Conservation (phyloP, 2,888 invertebrate species). For the Spodoptera littoralis region DNA sequence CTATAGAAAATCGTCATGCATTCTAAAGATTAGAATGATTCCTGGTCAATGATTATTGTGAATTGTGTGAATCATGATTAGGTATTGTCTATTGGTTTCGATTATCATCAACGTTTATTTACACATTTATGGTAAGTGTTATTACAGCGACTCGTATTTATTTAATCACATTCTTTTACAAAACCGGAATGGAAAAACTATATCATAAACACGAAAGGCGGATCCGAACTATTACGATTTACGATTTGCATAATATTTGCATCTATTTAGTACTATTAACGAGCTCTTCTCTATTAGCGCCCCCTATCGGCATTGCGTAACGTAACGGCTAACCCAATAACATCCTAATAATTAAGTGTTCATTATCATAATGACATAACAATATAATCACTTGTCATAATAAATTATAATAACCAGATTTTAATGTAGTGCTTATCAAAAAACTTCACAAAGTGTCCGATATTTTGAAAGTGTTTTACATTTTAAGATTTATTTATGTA, state of each 20-base stretch:
- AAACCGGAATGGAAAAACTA: too few relatives aligned
- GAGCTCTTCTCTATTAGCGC: slow-evolving; percentile 34
- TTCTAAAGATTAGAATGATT: too few relatives aligned
- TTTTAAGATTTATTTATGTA: slow-evolving; percentile 19
- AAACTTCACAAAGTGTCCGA: slow-evolving; percentile 16
- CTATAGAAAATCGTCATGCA: too few relatives aligned
- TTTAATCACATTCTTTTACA: too few relatives aligned
- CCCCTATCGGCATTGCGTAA: slow-evolving; percentile 28
- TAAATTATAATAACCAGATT: slow-evolving; percentile 32
- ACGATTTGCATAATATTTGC: slow-evolving; percentile 36
- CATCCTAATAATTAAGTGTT: slow-evolving; percentile 5
- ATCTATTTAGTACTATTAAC: slow-evolving; percentile 17
- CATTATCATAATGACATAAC: slow-evolving; percentile 44
- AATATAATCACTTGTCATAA: slow-evolving; percentile 19
- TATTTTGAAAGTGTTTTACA: slow-evolving; percentile 47
- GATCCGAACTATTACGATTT: slow-evolving; percentile 20
- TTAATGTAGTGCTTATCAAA: slow-evolving; percentile 12
- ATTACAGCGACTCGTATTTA: too few relatives aligned
- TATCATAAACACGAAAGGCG: background rate
- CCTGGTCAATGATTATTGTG: too few relatives aligned
- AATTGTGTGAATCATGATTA: too few relatives aligned
- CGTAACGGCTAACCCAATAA: slow-evolving; percentile 30
- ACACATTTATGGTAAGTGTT: too few relatives aligned
- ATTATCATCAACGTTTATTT: too few relatives aligned
- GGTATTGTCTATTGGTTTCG: too few relatives aligned